phyloP scores from a whole-genome alignment of 1,140 invertebrate genomes.

The Notospermus geniculatus region DNA sequence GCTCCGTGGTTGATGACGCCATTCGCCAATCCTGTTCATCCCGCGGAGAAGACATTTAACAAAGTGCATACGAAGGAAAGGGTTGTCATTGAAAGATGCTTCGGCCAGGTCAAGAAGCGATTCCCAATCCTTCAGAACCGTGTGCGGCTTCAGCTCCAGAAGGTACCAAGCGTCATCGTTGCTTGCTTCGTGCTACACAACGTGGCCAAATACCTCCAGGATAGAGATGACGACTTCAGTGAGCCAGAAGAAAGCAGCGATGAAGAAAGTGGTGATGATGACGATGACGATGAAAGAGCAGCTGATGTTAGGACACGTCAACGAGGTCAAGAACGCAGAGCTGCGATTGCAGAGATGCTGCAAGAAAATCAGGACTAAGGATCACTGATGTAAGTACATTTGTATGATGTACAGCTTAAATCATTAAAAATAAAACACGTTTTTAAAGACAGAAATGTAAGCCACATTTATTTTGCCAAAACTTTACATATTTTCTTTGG shows the following conservation, averaged over 20 bases:
- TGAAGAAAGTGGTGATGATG: conserved; percentile 3
- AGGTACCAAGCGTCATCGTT: neutral
- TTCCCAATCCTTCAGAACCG: conserved; percentile 3
- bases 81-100: conserved; percentile 5
- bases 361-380: neutral
- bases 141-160: neutral
- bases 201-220: conserved; percentile 6
- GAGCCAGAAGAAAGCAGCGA: neutral
- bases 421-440: no score
- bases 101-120: conserved; percentile 7
- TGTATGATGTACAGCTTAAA: no score
- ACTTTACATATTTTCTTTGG: no score
- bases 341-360: neutral
- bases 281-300: neutral
- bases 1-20: conserved; percentile 3
- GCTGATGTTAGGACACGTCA: neutral
- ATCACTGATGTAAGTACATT: no score
- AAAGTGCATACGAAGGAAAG: conserved; percentile 7
- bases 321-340: neutral
- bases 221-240: neutral
- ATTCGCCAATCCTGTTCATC: neutral
- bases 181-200: conserved; percentile 10
- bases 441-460: no score
- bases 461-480: no score
- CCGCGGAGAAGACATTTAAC: neutral